Base-by-base conservation (phyloP, 2,888 invertebrate species). In the Cistogaster globosa region DNA sequence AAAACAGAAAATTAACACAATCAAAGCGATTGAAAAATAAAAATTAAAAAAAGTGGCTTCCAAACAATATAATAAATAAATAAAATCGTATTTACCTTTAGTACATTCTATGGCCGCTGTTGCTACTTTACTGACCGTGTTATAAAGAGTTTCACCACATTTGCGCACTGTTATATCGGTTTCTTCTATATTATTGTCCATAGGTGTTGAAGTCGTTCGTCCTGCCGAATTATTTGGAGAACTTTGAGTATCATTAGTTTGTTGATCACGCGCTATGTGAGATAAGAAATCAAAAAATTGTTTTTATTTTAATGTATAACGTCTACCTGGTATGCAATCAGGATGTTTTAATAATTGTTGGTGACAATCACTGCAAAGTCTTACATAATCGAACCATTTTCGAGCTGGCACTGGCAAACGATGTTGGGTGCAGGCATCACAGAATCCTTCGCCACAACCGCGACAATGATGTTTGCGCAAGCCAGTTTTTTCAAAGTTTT, bases 361-460 rank as follows among this genome's bases (percentile, higher is more conserved):
- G 48, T 90, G 95, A 89, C 97, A 97, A 67, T 93, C 91, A 87
- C 96, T 95, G 91, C 97, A 97, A 5, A 97, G 96, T 77, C 97
- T 93, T 0, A 96, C 96, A 0, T 95, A 94, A 58, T 90, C 88
- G 22, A 93, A 93, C 96, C 97, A 97, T 76, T 96, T 96, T 86
- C 95, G 93, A 14, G 94, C 94, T 16, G 96, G 96, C 20, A 97
- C 96, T 20, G 95, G 94, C 88, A 94, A 93, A 72, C 93, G 93
- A 74, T 94, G 93, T n/a, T 94, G 94, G 2, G 96, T 96, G 90
- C 97, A 97, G 7, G 90, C 90, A 86, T 95, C 94, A 90, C 97
- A 97, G 89, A 97, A 96, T 0, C 97, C 97, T 90, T 96, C 95
- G 0, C 97, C 97, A 91, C 97, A 97, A 0, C 95, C 93, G 69